Evolutionary conservation across 2,113 vertebrate genomes (phyloP), one percentile per base, ranked within the genome.

Genomic region (Oncorhynchus keta): DNA sequence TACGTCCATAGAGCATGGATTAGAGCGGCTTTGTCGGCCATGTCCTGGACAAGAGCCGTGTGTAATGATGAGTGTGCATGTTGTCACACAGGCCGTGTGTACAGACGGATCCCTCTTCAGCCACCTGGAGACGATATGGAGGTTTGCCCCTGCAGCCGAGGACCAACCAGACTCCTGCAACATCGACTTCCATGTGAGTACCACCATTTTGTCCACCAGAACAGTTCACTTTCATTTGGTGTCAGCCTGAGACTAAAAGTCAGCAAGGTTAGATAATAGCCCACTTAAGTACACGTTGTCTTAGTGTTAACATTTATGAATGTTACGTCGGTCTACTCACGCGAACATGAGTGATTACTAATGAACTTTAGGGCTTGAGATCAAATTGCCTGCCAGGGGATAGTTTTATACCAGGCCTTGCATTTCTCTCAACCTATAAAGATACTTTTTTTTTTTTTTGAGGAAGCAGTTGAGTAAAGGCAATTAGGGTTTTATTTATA

Each of bases 81-180:
- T 55, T 75, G 24, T 75, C 28, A 78, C 83, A 81, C 88, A 95
- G 94, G 94, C 93, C 0, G 86, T 95, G 69, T 95, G 93, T 64
- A 92, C 85, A 16, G 87, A 95, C 1, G 91, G 93, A 11, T 89
- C 87, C 22, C 89, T 95, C 68, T 95, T 95, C 87, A 93, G 86
- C 73, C 93, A 95, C 80, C 89, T 95, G 35, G 95, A 95, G 83
- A 95, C 93, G 0, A 12, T 92, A 59, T 95, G 95, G 95, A 85
- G 88, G 70, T 95, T 95, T 78, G 35, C 86, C 16, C 91, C 93
- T n/a, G 92, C 83, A 75, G 28, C 75, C 18, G 30, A 86, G 24
- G 83, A 86, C 14, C 78, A 64, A 16, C 78, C 75, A 0, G 74
- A 84, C 68, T 91, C 90, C 5, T 95, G 94, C 84, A 93, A 88